Evolutionary conservation across 53 echinoderm and acorn worm species (phyloP), one percentile per base, ranked within the genome.

Genomic region (Temnopleurus reevesii): DNA sequence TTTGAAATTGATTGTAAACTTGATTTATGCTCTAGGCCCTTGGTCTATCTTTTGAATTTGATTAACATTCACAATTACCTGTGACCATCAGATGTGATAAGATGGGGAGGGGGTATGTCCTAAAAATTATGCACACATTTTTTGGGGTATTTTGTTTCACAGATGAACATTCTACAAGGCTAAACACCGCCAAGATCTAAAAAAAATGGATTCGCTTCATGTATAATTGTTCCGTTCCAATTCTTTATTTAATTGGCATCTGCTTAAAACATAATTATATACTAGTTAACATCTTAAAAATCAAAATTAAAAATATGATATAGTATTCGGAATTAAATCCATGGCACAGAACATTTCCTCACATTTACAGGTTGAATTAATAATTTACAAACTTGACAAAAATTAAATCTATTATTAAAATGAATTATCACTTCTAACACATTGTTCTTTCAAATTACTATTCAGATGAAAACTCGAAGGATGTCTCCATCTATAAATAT

Each of bases 331-430:
- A 19, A 38, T 71, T 21, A 21, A 71, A 71, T 38, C 27, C 71
- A 71, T 38, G 71, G 41, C n/a, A 5, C 71, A 41, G 13, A 71
- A 71, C 71, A 71, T 41, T 71, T 71, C 36, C 36, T 71, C 31
- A 71, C 41, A 38, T 60, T 6, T 41, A 71, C 71, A 71, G 41
- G 71, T 30, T 36, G 36, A 38, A 71, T 71, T 41, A 71, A 36
- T 71, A 71, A 71, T 71, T 71, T 71, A 71, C 71, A 71, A n/a
- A 71, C 41, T 71, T 38, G 23, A 41, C 71, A 0, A 38, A n/a
- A 28, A 63, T 31, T 26, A 63, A 63, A 71, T 21, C 8, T 21
- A 41, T 21, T n/a, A n/a, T 1, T 71, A 79, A 79, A 79, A 76
- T 51, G 53, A 51, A 15, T 8, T 41, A 17, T 77, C 33, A 44